Evolutionary conservation across 92 coral and sea anemone genomes (phyloP).

Genomic region (Palythoa heliodiscus): DNA sequence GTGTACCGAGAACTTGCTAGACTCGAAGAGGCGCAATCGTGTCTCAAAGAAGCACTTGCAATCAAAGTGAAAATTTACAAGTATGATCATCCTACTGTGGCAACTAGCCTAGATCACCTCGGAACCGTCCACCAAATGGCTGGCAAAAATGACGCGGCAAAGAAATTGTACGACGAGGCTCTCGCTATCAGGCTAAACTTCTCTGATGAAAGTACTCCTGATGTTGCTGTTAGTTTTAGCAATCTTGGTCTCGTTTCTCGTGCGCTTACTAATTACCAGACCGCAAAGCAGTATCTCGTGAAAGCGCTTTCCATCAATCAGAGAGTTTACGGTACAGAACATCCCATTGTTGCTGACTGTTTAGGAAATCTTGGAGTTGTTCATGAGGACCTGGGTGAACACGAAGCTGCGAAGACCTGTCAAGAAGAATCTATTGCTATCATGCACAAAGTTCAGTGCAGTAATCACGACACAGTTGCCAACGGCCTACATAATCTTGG

Average conservation of each 20-base stretch:
- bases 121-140: conserved; percentile 38
- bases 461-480: conserved; percentile 40
- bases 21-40: conserved; percentile 29
- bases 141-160: conserved; percentile 27
- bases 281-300: conserved; percentile 34
- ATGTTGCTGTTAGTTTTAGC: conserved; percentile 48
- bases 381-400: conserved; percentile 42
- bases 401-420: conserved; percentile 34
- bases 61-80: conserved; percentile 24
- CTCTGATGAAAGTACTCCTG: conserved; percentile 39
- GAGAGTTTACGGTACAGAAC: conserved; percentile 45
- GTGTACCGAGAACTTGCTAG: conserved; percentile 44
- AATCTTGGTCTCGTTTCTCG: conserved; percentile 42
- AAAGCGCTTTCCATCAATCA: conserved; percentile 47
- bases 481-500: conserved; percentile 52
- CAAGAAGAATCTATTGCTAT: conserved; percentile 34
- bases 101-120: conserved; percentile 34
- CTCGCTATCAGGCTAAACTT: conserved; percentile 42
- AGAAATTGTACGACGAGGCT: conserved; percentile 42
- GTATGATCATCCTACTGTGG: conserved; percentile 29
- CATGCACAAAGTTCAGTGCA: conserved; percentile 34
- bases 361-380: conserved; percentile 52
- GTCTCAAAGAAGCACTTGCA: conserved; percentile 33
- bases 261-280: conserved; percentile 33
- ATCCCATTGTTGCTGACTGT: conserved; percentile 45